Evolutionary conservation across 2,888 invertebrate species (phyloP).

Genomic region (Stenolophus ochropezus): DNA sequence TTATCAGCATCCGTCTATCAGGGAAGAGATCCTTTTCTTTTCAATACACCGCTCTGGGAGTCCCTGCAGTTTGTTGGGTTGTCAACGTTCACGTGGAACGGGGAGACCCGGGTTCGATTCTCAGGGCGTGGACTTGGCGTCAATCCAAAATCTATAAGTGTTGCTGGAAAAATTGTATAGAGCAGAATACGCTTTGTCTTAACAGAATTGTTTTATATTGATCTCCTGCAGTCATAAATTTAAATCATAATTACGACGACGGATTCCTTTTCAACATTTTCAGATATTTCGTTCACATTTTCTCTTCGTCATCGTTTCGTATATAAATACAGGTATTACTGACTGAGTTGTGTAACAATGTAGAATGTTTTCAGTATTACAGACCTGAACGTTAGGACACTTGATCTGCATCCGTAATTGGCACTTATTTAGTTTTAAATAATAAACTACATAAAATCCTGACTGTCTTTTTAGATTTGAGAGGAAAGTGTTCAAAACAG

Average conservation of each 20-base stretch:
- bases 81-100: background rate
- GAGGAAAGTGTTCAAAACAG: no score
- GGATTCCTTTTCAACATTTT: background rate
- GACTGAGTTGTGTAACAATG: no score
- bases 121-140: constrained; percentile 53
- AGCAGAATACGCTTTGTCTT: constrained; percentile 23
- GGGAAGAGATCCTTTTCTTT: constrained; percentile 6
- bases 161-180: constrained; percentile 30
- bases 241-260: background rate
- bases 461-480: no score
- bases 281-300: no score
- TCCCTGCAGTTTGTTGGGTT: background rate
- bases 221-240: constrained; percentile 30
- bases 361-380: no score
- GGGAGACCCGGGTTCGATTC: constrained; percentile 30
- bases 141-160: constrained; percentile 52
- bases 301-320: no score
- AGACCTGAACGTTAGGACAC: no score
- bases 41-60: background rate
- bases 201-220: constrained; percentile 15
- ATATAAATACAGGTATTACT: no score
- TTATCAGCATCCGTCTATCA: constrained; percentile 28
- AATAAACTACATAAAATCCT: no score
- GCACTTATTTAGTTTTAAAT: no score
- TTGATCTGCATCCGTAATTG: no score